Conservation (phyloP, 2,888 invertebrate genomes). For the Aquatica leii region DNA sequence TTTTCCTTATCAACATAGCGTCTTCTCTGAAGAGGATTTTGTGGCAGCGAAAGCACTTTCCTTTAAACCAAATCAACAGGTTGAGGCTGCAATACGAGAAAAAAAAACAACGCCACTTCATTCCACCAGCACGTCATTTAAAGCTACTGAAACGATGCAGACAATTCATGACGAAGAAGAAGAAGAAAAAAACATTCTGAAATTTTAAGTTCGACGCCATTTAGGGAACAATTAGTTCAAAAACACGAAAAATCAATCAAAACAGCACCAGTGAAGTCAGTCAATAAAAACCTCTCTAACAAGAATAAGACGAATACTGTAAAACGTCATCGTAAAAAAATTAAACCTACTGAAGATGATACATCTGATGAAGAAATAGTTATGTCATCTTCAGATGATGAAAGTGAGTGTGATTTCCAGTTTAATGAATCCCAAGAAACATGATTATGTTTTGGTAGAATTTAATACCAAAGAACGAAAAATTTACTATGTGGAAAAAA, state of each 20-base stretch:
- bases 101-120: neutral
- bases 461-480: slow-evolving; percentile 1
- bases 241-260: slow-evolving; percentile 7
- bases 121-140: too few relatives aligned
- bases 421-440: slow-evolving; percentile 4
- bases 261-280: neutral
- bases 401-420: neutral
- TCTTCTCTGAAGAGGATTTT: slow-evolving; percentile 6
- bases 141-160: neutral
- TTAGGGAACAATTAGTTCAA: neutral
- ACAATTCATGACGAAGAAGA: neutral
- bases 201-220: slow-evolving; percentile 2
- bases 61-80: neutral
- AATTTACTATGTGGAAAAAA: neutral
- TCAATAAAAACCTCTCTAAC: neutral
- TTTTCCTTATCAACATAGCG: neutral
- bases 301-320: neutral
- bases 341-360: neutral
- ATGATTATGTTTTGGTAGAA: slow-evolving; percentile 11
- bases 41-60: neutral
- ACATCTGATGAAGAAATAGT: slow-evolving; percentile 1
- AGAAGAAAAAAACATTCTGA: neutral
- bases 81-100: neutral
- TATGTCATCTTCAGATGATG: slow-evolving; percentile 1
- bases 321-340: neutral